phyloP scores from a whole-genome alignment of 2,797 vertebrate species.

The Thunnus albacares region DNA sequence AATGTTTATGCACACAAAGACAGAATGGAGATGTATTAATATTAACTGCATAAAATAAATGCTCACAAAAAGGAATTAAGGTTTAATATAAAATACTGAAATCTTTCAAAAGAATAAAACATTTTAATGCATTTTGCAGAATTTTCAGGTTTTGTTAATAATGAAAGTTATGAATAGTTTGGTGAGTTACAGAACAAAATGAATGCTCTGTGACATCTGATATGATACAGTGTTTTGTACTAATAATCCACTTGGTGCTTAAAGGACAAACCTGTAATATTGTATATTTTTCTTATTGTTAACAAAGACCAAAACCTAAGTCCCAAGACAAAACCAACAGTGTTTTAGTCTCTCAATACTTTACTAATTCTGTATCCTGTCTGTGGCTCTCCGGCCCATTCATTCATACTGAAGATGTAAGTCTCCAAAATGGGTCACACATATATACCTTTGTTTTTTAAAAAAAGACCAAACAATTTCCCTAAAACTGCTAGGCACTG shows the following conservation, averaged over 20 bases:
- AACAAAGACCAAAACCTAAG: no score
- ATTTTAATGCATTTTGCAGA: slow-evolving; percentile 6
- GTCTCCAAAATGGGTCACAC: no score
- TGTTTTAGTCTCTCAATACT: no score
- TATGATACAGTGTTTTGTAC: background rate
- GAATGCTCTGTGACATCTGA: background rate
- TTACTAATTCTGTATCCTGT: no score
- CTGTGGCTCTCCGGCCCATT: no score
- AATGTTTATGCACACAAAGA: slow-evolving; percentile 47
- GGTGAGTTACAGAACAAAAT: background rate
- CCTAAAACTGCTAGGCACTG: background rate
- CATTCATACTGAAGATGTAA: no score
- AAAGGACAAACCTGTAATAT: background rate
- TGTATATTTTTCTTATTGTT: no score
- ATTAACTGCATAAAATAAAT: slow-evolving; percentile 35
- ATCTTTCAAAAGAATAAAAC: slow-evolving; percentile 38
- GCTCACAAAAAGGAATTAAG: slow-evolving; percentile 19
- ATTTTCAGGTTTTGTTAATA: slow-evolving; percentile 16
- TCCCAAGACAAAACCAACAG: no score
- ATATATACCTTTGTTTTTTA: no score
- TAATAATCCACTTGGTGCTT: background rate
- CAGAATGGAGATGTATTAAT: slow-evolving; percentile 37
- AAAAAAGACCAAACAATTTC: background rate
- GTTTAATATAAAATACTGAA: slow-evolving; percentile 18
- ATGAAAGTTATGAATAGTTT: slow-evolving; percentile 15